Base-by-base conservation (phyloP, 2,888 invertebrate genomes). In the Polydesmus complanatus region DNA sequence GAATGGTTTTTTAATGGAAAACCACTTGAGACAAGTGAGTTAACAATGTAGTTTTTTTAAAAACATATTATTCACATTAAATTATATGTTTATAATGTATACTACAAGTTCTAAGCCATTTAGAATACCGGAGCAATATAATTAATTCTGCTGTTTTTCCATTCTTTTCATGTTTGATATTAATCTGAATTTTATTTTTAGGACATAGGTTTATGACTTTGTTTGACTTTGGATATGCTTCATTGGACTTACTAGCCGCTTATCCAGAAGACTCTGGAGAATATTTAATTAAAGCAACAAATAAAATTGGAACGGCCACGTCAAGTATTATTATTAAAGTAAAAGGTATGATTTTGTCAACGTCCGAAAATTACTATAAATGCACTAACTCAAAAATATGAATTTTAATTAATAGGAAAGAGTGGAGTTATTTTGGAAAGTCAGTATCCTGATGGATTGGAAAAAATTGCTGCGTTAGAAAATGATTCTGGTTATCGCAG, bases 171-270 rank as follows among this genome's bases (percentile, higher is more conserved):
- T 11, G 25, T 25, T 25, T 14, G 14, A 14, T 27, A 25, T 55
- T 26, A 55, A 27, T 55, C 8, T 55, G 26, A 25, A 56, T 56
- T 37, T 27, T 60, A 37, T 54, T 60, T 64, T 37, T 62, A 74
- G 79, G 79, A n/a, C 93, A 94, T 72, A 83, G 95, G 64, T 92
- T 90, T 79, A 83, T 92, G 70, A 94, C 94, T 55, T 86, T 92
- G 55, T 90, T 88, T 70, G 96, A 97, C 73, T 97, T 98, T 73
- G 97, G 97, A 54, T 96, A 94, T 75, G 93, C 94, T 61, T 89
- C 96, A 58, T 80, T 98, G 64, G 97, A 98, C 73, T 88, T 98
- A 64, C 79, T 94, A 27, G 88, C 91, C 51, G 93, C 93, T 1
- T 91, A 93, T 69, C 86, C 87, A 21, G 93, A 93, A 77, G 97